Conservation (phyloP, 2,797 vertebrate genomes). For the Rhinatrema bivittatum region DNA sequence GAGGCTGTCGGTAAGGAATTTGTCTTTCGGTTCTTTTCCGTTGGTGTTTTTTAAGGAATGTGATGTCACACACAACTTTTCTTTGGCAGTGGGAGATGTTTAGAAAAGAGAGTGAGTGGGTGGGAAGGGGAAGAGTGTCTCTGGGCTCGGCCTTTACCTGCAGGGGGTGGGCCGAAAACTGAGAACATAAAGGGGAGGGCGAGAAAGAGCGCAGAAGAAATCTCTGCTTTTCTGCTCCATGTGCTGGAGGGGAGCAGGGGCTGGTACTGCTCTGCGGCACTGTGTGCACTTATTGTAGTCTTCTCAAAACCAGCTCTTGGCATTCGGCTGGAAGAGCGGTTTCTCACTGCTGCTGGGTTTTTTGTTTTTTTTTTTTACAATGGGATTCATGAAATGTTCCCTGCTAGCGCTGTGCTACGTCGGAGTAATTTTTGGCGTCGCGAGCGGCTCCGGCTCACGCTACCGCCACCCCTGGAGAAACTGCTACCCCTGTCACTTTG, state of each 20-base stretch:
- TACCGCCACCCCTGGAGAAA: conserved; percentile 63
- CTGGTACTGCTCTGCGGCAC: neutral
- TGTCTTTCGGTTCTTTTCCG: neutral
- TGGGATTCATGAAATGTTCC: conserved; percentile 11
- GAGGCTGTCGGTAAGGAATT: conserved; percentile 1
- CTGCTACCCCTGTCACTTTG: conserved; percentile 73
- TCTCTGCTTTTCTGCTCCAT: neutral
- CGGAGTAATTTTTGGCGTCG: conserved; percentile 33
- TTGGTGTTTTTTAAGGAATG: neutral
- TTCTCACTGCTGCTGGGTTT: no score
- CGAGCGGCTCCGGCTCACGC: conserved; percentile 39
- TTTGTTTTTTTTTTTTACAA: neutral
- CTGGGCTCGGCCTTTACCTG: conserved; percentile 40
- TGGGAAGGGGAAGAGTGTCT: neutral
- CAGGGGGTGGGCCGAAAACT: conserved; percentile 26
- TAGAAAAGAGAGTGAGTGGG: no score
- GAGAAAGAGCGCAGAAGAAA: conserved; percentile 6
- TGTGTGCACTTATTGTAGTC: no score
- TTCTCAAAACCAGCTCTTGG: neutral
- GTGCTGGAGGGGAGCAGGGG: neutral
- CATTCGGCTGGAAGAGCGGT: no score
- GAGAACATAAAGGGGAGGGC: conserved; percentile 10
- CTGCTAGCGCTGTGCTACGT: conserved; percentile 28
- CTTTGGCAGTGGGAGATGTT: neutral
- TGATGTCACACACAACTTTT: conserved; percentile 8